A percentile compares a stretch with the other conserved stretches of the same genome.
These are phyloP conservation scores for Orthosia incerta DNA, from an alignment of 2,888 invertebrate species.

Conservation along the genomic window DNA sequence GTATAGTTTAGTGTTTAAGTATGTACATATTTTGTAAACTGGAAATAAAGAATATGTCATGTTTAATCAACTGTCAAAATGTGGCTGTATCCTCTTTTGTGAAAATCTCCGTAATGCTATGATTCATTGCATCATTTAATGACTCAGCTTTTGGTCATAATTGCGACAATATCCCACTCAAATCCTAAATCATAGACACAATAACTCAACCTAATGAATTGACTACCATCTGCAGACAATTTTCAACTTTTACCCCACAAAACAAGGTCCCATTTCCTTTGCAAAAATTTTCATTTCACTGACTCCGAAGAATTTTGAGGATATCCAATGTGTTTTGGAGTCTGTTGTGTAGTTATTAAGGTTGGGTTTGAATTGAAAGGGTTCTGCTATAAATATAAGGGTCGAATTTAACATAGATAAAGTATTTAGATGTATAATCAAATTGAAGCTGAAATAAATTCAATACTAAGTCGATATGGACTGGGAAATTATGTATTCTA, in stretches of 20 bases:
- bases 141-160: constrained; percentile 16
- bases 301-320: constrained; percentile 39
- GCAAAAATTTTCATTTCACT: constrained; percentile 6
- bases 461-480: constrained; percentile 37
- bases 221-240: constrained; percentile 33
- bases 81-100: no score
- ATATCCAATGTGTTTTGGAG: constrained; percentile 13
- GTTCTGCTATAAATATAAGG: constrained; percentile 34
- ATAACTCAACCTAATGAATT: constrained; percentile 50
- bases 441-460: constrained; percentile 61
- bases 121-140: constrained; percentile 16
- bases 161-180: constrained; percentile 25
- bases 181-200: constrained; percentile 32
- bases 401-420: constrained; percentile 54
- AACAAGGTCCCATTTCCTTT: constrained; percentile 19
- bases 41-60: no score
- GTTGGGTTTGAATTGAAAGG: constrained; percentile 9
- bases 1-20: no score
- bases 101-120: not conserved
- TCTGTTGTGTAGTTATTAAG: rapidly evolving
- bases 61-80: no score
- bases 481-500: constrained; percentile 23
- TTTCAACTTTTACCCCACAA: constrained; percentile 3
- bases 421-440: constrained; percentile 54
- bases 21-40: no score